Base-by-base conservation (phyloP, 2,797 vertebrate species). In the Sternotherus odoratus region DNA sequence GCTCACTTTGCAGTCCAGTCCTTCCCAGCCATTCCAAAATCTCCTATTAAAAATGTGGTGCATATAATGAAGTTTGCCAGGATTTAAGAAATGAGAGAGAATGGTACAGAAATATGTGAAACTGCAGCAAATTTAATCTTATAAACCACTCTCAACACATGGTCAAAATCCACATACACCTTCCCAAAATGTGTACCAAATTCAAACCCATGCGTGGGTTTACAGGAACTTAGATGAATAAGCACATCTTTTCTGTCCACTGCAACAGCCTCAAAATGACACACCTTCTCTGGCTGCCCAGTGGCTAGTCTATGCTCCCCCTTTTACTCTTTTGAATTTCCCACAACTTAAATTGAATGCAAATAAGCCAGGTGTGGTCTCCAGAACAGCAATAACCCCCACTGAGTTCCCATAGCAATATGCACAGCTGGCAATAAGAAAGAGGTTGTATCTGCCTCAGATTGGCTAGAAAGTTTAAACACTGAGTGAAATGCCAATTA, bases 281-380 rank as follows among this genome's bases (percentile, higher is more conserved):
- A 97, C 93, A 91, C 79, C 93, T 90, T 97, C 97, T 96, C 78
- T 93, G 94, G 86, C 82, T 91, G 89, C 91, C 92, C 85, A 90
- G 26, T 11, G 3, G 74, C 72, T 46, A 83, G 83, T 28, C 94
- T 53, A 79, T 83, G 86, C 90, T 94, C 92, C 77, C 85, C 84
- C 97, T 96, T 93, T 92, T 94, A 95, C 96, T 95, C 87, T 96
- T 98, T 94, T 97, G 92, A 96, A 98, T 96, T 95, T 96, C 33
- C 91, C 94, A 93, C 96, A 97, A 97, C 66, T 98, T 97, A 97
- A 97, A 97, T 54, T 91, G 94, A 96, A 98, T 98, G 95, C 97
- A 98, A 98, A 98, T 97, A 95, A 97, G 56, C 86, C 97, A 98
- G 97, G 97, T 98, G 97, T 98, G 96, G 96, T 97, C 96, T 93